Evolutionary conservation across 2,113 vertebrate genomes (phyloP), one percentile per base, ranked within the genome.

Genomic region (Pimephales promelas): DNA sequence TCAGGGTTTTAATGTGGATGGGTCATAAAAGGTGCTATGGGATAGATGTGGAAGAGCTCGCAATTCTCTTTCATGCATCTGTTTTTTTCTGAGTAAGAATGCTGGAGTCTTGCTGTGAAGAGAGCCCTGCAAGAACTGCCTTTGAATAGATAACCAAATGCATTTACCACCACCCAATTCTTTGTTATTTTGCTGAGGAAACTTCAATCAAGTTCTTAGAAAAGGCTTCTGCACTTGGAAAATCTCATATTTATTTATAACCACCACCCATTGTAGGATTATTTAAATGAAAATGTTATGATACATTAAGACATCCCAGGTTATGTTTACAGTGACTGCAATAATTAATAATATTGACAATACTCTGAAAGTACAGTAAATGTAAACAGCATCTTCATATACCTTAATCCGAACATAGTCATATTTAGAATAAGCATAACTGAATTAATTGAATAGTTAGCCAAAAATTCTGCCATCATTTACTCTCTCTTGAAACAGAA

Each of bases 191-290:
- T 85, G 81, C 74, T 85, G 88, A 87, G 86, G 71, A 89, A 89
- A 90, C 90, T 91, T 92, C 90, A 89, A 88, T 92, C 83, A 90
- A 84, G 83, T 83, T 79, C 83, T 81, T 71, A 80, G 86, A 88
- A 79, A 86, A 78, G 86, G 79, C 85, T 64, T 88, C 75, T 79
- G 88, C 83, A 47, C n/a, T 64, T 47, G 74, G 73, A 75, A 82
- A 89, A 83, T 76, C 85, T 57, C 49, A 47, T 78, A 57, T 64
- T 74, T 86, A 87, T 90, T 87, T 89, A 86, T 81, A 61, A 78
- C 26, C 75, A 78, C 26, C 75, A 59, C 54, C 22, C 13, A 59
- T 24, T 61, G 31, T 16, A 43, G 26, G 36, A 20, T 18, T 16
- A 61, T 18, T 43, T 43, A n/a, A 61, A 62, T 61, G 56, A 4